phyloP scores from a whole-genome alignment of 2,797 vertebrate species.

The Echeneis naucrates region DNA sequence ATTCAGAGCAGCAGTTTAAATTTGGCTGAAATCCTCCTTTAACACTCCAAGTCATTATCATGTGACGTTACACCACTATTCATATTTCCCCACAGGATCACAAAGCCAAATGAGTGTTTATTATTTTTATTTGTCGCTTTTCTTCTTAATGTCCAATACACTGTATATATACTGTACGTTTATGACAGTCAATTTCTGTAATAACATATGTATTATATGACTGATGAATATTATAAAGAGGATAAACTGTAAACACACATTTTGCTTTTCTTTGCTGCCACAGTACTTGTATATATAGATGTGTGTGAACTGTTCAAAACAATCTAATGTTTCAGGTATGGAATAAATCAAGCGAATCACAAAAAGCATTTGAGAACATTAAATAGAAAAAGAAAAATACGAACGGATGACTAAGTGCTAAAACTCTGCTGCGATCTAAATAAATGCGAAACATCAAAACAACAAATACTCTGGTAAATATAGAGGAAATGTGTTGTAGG shows the following conservation, averaged over 20 bases:
- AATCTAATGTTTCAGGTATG: conserved; percentile 38
- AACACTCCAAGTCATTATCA: conserved; percentile 62
- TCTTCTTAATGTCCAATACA: conserved; percentile 61
- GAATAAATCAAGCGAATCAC: conserved; percentile 54
- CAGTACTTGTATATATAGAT: conserved; percentile 32
- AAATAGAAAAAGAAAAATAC: conserved; percentile 51
- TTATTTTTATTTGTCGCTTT: conserved; percentile 62
- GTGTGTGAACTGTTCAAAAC: conserved; percentile 44
- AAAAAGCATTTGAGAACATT: conserved; percentile 49
- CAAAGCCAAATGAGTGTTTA: conserved; percentile 57
- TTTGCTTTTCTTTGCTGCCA: conserved; percentile 47
- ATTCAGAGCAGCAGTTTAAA: conserved; percentile 12
- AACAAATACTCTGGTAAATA: conserved; percentile 87
- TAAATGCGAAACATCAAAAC: conserved; percentile 83
- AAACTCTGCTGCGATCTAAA: conserved; percentile 74
- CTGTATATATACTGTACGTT: conserved; percentile 52
- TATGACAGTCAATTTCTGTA: conserved; percentile 62
- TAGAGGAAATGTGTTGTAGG: conserved; percentile 82
- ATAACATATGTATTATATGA: conserved; percentile 68
- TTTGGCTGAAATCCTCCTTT: conserved; percentile 29
- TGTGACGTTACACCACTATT: not conserved
- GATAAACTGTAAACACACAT: conserved; percentile 38
- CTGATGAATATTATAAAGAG: conserved; percentile 52
- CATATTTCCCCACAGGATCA: conserved; percentile 48
- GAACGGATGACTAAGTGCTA: conserved; percentile 14